phyloP scores from a whole-genome alignment of 2,113 vertebrate species.

The Psilopsiagon aymara region DNA sequence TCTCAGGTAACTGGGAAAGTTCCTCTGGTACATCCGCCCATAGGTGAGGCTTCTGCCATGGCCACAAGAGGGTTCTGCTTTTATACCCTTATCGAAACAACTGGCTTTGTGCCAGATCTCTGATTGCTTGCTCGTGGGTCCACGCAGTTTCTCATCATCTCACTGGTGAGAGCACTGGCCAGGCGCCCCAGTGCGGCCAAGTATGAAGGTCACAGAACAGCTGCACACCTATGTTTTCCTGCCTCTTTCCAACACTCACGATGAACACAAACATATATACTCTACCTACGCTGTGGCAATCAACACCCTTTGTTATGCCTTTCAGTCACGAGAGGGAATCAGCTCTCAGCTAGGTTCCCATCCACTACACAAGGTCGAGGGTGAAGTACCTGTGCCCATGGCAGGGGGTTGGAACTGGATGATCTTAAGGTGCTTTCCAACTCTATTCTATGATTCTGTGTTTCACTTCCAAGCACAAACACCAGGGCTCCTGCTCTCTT shows the following conservation, averaged over 20 bases:
- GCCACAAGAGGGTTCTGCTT: background rate
- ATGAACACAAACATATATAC: background rate
- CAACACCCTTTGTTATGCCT: background rate
- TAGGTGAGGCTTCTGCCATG: background rate
- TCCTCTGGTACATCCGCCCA: background rate
- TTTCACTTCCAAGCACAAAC: fast-evolving
- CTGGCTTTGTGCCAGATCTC: background rate
- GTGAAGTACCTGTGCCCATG: background rate
- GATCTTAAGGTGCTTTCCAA: background rate
- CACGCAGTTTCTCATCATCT: background rate
- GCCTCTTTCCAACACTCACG: background rate
- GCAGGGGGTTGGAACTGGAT: background rate
- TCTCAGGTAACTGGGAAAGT: background rate
- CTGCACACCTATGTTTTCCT: background rate
- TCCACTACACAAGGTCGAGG: background rate
- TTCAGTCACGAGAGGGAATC: background rate
- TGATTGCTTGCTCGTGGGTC: background rate
- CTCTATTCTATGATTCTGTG: background rate
- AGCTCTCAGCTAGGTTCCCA: background rate
- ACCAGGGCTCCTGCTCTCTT: background rate
- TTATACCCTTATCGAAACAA: background rate
- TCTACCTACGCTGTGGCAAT: background rate
- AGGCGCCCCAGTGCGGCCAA: background rate
- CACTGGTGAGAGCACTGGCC: background rate
- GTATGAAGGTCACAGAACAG: background rate